These are phyloP conservation scores for Heliconius charithonia DNA, from an alignment of 2,888 invertebrate genomes.

Conservation along the genomic window DNA sequence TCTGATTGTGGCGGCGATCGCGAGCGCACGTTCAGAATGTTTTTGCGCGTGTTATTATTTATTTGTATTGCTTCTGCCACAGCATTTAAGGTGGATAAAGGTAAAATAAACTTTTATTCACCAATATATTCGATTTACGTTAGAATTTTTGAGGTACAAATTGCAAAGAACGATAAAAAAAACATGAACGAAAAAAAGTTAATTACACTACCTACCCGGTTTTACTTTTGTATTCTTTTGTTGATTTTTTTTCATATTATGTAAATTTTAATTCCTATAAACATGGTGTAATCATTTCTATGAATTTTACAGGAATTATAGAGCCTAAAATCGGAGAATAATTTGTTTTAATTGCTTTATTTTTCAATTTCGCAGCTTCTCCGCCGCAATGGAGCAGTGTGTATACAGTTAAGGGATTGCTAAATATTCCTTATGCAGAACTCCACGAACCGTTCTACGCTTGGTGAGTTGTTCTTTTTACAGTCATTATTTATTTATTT, in stretches of 20 bases:
- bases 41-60: conserved; percentile 54
- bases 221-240: neutral
- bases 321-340: neutral
- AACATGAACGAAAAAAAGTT: neutral
- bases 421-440: conserved; percentile 97
- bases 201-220: conserved; percentile 12
- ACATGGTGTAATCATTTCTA: neutral
- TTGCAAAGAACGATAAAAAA: neutral
- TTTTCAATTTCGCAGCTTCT: conserved; percentile 54
- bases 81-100: conserved; percentile 63
- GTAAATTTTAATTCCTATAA: neutral
- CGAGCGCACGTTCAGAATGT: conserved; percentile 59
- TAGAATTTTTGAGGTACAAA: neutral
- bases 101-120: conserved; percentile 54
- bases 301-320: neutral
- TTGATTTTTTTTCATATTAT: neutral
- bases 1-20: conserved; percentile 43
- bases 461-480: conserved; percentile 82
- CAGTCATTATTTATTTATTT: too few species aligned
- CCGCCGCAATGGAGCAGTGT: conserved; percentile 87
- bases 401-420: conserved; percentile 90
- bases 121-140: neutral
- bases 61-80: conserved; percentile 61
- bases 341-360: neutral
- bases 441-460: conserved; percentile 95